These are phyloP conservation scores for Penaeus monodon DNA, from an alignment of 2,888 invertebrate species.

Conservation along the genomic window DNA sequence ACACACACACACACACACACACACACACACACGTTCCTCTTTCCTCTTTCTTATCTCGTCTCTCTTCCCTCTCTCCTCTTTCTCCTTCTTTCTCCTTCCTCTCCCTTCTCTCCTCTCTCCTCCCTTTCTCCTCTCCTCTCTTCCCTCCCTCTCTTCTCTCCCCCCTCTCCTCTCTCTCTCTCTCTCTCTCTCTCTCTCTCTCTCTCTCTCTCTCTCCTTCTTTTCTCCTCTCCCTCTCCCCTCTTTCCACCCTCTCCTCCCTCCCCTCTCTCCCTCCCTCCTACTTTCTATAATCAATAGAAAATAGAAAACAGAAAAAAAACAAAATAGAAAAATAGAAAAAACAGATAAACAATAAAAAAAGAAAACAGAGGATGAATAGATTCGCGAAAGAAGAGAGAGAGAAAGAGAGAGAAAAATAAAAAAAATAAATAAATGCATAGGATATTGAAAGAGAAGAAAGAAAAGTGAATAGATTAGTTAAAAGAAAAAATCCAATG, in stretches of 20 bases:
- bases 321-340: too few species aligned
- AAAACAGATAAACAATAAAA: too few species aligned
- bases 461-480: too few species aligned
- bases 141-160: background rate
- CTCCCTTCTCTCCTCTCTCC: background rate
- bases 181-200: background rate
- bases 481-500: too few species aligned
- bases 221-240: background rate
- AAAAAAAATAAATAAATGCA: too few species aligned
- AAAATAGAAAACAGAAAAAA: too few species aligned
- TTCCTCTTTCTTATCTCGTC: background rate
- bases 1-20: too few species aligned
- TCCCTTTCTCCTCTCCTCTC: background rate
- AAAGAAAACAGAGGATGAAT: too few species aligned
- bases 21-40: too few species aligned
- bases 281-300: background rate
- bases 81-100: background rate
- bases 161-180: background rate
- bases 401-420: too few species aligned
- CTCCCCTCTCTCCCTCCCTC: background rate
- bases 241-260: background rate
- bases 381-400: too few species aligned
- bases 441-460: too few species aligned
- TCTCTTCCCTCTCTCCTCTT: fast-evolving
- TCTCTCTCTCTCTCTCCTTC: background rate